A percentile compares a stretch with the other conserved stretches of the same genome.
Conservation (phyloP, 2,888 invertebrate species). For the Troides oblongomaculatus region DNA sequence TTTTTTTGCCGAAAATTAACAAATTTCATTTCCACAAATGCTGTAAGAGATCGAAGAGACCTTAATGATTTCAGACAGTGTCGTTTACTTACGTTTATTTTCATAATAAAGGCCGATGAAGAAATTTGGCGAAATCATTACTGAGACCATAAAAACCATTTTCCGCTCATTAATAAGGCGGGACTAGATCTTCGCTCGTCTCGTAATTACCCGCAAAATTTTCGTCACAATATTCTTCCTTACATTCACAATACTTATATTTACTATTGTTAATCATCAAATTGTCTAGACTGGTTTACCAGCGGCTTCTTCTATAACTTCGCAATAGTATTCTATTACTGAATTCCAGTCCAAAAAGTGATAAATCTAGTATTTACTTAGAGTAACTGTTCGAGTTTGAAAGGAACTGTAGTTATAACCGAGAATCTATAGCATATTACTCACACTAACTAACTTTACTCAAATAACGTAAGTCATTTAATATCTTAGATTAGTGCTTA, state of each 20-base stretch:
- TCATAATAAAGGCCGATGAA: slow-evolving; percentile 37
- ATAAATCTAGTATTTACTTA: too few relatives aligned
- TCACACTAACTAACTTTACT: too few relatives aligned
- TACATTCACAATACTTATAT: not conserved
- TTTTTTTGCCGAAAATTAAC: slow-evolving; percentile 13
- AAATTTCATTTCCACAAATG: slow-evolving; percentile 26
- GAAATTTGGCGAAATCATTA: slow-evolving; percentile 32
- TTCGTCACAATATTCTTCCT: not conserved
- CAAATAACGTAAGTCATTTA: too few relatives aligned
- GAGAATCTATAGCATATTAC: too few relatives aligned
- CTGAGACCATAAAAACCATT: slow-evolving; percentile 35
- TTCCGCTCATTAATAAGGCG: slow-evolving; percentile 32
- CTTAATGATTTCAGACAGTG: slow-evolving; percentile 18
- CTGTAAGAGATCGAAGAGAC: slow-evolving; percentile 6
- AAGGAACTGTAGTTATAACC: too few relatives aligned
- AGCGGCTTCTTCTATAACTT: too few relatives aligned
- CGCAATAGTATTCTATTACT: too few relatives aligned
- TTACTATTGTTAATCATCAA: too few relatives aligned
- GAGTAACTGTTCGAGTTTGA: too few relatives aligned
- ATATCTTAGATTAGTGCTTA: too few relatives aligned
- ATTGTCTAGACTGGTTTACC: too few relatives aligned
- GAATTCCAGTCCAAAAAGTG: too few relatives aligned
- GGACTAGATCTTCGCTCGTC: slow-evolving; percentile 1
- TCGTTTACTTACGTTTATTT: slow-evolving; percentile 27
- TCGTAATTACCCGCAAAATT: not conserved